Conservation (phyloP, 2,113 vertebrate species). For the Elachura formosa region DNA sequence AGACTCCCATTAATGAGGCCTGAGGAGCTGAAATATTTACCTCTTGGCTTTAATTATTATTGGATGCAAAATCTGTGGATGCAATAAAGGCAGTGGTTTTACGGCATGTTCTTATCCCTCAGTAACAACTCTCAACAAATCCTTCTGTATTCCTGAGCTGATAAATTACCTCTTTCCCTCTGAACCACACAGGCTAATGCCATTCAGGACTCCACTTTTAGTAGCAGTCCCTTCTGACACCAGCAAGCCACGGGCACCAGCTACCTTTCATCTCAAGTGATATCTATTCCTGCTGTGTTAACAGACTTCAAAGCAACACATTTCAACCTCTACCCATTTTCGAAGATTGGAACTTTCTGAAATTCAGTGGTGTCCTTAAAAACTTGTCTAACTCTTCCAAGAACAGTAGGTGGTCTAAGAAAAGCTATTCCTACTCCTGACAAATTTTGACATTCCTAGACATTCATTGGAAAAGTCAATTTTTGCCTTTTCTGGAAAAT, state of each 20-base stretch:
- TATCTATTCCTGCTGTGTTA: neutral
- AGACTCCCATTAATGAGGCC: neutral
- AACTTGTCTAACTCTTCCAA: neutral
- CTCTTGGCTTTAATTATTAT: neutral
- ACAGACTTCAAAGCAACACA: neutral
- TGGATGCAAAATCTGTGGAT: neutral
- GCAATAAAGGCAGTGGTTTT: neutral
- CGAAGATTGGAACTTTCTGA: neutral
- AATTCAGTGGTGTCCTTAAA: neutral
- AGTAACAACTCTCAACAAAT: neutral
- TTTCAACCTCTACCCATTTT: neutral
- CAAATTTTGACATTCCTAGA: neutral
- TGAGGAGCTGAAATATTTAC: conserved; percentile 13
- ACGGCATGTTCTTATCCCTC: neutral
- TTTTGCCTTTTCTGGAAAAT: neutral
- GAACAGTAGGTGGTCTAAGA: neutral
- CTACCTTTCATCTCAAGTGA: neutral
- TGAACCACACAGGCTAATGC: neutral
- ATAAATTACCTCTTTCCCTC: neutral
- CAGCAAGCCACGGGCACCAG: neutral
- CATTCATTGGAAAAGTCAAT: neutral
- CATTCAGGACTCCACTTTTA: neutral
- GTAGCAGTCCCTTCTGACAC: neutral
- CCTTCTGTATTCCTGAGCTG: neutral
- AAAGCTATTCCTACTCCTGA: neutral